Conservation (phyloP, 2,888 invertebrate genomes). For the Gonocerus acuteangulatus region DNA sequence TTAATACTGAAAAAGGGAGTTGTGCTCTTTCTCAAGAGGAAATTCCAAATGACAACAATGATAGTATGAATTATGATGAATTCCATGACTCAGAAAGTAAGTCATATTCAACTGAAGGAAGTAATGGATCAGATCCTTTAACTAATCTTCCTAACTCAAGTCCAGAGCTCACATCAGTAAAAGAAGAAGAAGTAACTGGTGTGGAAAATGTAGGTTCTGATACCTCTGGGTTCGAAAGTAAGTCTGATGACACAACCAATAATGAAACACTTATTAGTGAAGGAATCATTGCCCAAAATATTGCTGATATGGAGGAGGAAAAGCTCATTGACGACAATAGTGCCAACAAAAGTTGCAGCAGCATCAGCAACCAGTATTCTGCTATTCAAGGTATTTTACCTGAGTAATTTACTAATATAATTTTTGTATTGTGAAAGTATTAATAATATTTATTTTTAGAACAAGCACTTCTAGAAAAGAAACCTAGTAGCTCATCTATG, state of each 20-base stretch:
- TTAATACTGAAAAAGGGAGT: not conserved
- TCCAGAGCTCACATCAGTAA: not conserved
- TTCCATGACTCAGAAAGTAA: not conserved
- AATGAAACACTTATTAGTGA: too few relatives aligned
- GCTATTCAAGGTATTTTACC: constrained; percentile 15
- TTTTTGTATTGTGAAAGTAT: too few relatives aligned
- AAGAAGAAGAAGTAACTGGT: not conserved
- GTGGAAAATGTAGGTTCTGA: not conserved
- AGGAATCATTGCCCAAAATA: too few relatives aligned
- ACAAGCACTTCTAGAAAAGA: constrained; percentile 48
- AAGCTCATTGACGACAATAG: not conserved
- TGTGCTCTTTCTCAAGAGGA: not conserved
- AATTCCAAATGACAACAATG: not conserved
- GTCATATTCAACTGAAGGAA: not conserved
- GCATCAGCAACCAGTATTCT: not conserved
- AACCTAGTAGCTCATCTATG: constrained; percentile 70
- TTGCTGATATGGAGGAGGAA: too few relatives aligned
- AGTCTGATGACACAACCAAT: too few relatives aligned
- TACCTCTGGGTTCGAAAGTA: not conserved
- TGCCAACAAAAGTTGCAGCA: not conserved
- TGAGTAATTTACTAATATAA: not conserved
- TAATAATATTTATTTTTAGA: not conserved
- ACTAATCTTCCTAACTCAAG: not conserved
- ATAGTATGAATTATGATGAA: not conserved
- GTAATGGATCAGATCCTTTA: not conserved